Evolutionary conservation across 2,888 invertebrate genomes (phyloP).

Genomic region (Drosophila dives): DNA sequence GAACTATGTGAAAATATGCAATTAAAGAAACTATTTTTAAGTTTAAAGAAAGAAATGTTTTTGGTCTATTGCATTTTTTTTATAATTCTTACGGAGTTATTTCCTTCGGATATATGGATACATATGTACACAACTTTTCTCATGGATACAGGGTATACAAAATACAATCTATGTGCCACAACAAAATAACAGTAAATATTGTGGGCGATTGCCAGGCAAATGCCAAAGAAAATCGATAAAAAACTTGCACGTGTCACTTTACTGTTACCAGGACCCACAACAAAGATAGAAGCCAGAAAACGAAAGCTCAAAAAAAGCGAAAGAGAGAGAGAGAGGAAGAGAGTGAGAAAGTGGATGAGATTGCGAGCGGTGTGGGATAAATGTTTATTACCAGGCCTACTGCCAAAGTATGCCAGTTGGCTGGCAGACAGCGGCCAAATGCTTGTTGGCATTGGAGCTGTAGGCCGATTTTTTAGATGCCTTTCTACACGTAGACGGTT

Average conservation of each 20-base stretch:
- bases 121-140: background rate
- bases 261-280: conserved; percentile 31
- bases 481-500: conserved; percentile 20
- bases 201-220: conserved; percentile 54
- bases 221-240: conserved; percentile 65
- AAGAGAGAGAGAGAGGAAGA: background rate
- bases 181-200: conserved; percentile 65
- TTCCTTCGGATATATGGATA: background rate
- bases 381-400: conserved; percentile 64
- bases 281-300: conserved; percentile 21
- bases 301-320: background rate
- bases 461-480: conserved; percentile 35
- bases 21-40: background rate
- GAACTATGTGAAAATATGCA: background rate
- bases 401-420: conserved; percentile 53
- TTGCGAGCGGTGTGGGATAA: conserved; percentile 20
- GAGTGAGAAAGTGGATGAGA: background rate
- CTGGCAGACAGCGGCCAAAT: conserved; percentile 47
- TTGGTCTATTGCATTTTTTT: background rate
- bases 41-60: background rate
- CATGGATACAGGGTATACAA: background rate
- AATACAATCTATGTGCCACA: conserved; percentile 43
- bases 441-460: conserved; percentile 57
- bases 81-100: background rate
- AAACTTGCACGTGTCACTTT: conserved; percentile 56